Evolutionary conservation across 2,888 invertebrate genomes (phyloP).

Genomic region (Drosophila colorata): DNA sequence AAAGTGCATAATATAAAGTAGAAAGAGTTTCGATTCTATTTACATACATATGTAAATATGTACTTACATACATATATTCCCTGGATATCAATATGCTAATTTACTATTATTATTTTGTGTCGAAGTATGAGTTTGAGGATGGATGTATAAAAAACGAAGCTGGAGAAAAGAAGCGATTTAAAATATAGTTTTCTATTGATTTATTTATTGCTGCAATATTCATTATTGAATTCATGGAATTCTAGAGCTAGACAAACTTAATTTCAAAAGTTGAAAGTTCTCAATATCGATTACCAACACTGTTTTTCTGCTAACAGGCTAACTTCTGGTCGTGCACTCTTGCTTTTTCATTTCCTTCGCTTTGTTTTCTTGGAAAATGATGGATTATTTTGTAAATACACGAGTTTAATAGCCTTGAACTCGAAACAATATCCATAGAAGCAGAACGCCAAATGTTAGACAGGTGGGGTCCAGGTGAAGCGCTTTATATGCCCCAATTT

Average conservation of each 20-base stretch:
- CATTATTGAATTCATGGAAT: too few species aligned
- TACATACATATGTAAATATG: too few species aligned
- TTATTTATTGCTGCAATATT: too few species aligned
- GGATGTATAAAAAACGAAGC: too few species aligned
- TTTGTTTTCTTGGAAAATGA: neutral
- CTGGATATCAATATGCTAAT: too few species aligned
- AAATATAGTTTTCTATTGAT: too few species aligned
- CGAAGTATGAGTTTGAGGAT: too few species aligned
- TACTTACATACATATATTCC: too few species aligned
- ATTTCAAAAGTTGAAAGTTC: too few species aligned
- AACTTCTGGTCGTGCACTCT: neutral
- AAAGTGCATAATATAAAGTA: neutral
- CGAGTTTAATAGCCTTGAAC: constrained; percentile 55
- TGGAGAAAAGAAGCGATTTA: too few species aligned
- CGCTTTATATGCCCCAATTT: constrained; percentile 52
- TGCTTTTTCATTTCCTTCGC: neutral
- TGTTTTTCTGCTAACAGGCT: neutral
- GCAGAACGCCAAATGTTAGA: constrained; percentile 12
- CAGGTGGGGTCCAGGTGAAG: constrained; percentile 39
- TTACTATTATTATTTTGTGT: too few species aligned
- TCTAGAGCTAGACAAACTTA: too few species aligned
- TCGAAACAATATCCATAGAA: constrained; percentile 36
- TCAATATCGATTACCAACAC: neutral
- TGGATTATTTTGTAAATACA: constrained; percentile 15
- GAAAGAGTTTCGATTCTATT: neutral